Evolutionary conservation across 2,888 invertebrate genomes (phyloP).

Genomic region (Philereme vetulata): DNA sequence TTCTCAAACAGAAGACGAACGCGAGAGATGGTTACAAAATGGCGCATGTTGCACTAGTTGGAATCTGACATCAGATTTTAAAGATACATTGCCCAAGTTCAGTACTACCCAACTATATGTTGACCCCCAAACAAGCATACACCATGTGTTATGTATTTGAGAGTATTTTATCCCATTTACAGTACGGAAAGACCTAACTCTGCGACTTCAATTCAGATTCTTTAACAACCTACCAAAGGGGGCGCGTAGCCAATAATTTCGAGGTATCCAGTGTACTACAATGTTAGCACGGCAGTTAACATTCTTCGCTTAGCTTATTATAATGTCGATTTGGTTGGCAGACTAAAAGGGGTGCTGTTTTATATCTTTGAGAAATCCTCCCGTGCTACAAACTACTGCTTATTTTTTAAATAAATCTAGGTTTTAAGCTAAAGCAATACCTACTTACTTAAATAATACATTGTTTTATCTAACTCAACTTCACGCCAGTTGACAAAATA

Average conservation of each 20-base stretch:
- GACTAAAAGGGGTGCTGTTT: constrained; percentile 71
- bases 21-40: too few relatives aligned
- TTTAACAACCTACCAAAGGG: constrained; percentile 96
- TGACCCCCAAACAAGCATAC: constrained; percentile 35
- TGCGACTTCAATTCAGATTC: constrained; percentile 97
- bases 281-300: constrained; percentile 75
- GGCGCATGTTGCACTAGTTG: too few relatives aligned
- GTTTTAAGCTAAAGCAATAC: too few relatives aligned
- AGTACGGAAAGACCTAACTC: constrained; percentile 98
- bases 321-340: constrained; percentile 65
- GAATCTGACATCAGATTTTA: not conserved
- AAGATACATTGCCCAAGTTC: constrained; percentile 44
- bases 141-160: constrained; percentile 60
- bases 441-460: too few relatives aligned
- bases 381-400: too few relatives aligned
- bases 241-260: constrained; percentile 91
- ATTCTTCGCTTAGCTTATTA: constrained; percentile 78
- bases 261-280: constrained; percentile 65
- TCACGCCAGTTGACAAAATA: too few relatives aligned
- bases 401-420: too few relatives aligned
- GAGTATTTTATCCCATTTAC: constrained; percentile 84
- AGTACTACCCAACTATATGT: constrained; percentile 35
- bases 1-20: too few relatives aligned
- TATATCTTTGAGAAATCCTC: constrained; percentile 41
- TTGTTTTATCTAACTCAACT: too few relatives aligned